Base-by-base conservation (phyloP, 2,888 invertebrate species). In the Charanyca ferruginea region DNA sequence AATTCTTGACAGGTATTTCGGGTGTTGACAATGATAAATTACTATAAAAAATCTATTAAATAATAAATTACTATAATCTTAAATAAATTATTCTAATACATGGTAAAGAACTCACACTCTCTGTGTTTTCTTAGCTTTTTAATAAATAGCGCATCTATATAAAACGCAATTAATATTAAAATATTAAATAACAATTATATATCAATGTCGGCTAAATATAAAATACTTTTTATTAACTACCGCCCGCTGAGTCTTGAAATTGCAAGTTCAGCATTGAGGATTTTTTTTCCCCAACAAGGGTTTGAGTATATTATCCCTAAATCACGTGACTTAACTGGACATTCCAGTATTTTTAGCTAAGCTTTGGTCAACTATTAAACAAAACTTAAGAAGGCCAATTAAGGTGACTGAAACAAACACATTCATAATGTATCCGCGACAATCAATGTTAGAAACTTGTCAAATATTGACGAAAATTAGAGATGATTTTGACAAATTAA, bases 21-120 rank as follows among this genome's bases (percentile, higher is more conserved):
- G 38, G 11, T 45, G 28, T 32, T 60, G 76, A 66, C 53, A 60
- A 66, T 75, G 82, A 79, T 72, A 25, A 66, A 81, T 79, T 49
- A 60, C 25, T 42, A 47, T 58, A 52, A 61, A n/a, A n/a, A n/a
- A n/a, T n/a, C n/a, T n/a, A n/a, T n/a, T n/a, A n/a, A n/a, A n/a
- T n/a, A n/a, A n/a, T n/a, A n/a, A n/a, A n/a, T n/a, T n/a, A n/a
- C n/a, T n/a, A n/a, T n/a, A n/a, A n/a, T n/a, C n/a, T n/a, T n/a
- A n/a, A n/a, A n/a, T n/a, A n/a, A n/a, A n/a, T n/a, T n/a, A n/a
- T n/a, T n/a, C n/a, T n/a, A n/a, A n/a, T n/a, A n/a, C n/a, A n/a
- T n/a, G n/a, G n/a, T n/a, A n/a, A n/a, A n/a, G n/a, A n/a, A n/a
- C n/a, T n/a, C n/a, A n/a, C n/a, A n/a, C n/a, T n/a, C n/a, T n/a